These are phyloP conservation scores for Darevskia nairensis DNA, from an alignment of 2,797 vertebrate species.

Conservation along the genomic window DNA sequence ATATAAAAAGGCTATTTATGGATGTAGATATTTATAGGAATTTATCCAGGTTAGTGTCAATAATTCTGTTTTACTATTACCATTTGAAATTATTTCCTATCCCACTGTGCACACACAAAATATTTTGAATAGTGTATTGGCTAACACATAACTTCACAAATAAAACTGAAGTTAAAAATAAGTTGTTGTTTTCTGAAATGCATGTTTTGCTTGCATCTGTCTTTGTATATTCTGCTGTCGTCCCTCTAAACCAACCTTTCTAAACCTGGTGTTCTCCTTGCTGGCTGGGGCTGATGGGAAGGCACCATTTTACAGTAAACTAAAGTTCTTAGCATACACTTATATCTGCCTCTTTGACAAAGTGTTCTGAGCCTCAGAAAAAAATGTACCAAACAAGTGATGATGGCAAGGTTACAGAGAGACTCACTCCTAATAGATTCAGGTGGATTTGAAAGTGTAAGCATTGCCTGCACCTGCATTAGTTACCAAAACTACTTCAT, in stretches of 20 bases:
- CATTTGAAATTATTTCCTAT: neutral
- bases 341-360: neutral
- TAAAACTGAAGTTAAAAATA: neutral
- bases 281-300: too few species aligned
- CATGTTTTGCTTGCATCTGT: neutral
- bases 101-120: neutral
- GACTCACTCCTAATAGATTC: neutral
- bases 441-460: neutral
- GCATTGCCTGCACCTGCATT: neutral
- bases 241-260: neutral
- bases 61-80: neutral
- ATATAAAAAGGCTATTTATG: neutral
- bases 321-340: neutral
- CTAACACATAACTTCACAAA: neutral
- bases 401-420: neutral
- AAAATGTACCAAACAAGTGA: neutral
- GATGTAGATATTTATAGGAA: neutral
- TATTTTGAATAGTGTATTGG: neutral
- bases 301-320: neutral
- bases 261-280: too few species aligned
- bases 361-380: neutral
- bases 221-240: neutral
- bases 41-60: neutral
- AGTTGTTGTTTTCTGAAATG: neutral
- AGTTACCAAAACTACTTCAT: neutral